Percentiles rank a stretch among this genome's conserved stretches.
Conservation (phyloP, 2,888 invertebrate species). For the Leucozona laternaria region DNA sequence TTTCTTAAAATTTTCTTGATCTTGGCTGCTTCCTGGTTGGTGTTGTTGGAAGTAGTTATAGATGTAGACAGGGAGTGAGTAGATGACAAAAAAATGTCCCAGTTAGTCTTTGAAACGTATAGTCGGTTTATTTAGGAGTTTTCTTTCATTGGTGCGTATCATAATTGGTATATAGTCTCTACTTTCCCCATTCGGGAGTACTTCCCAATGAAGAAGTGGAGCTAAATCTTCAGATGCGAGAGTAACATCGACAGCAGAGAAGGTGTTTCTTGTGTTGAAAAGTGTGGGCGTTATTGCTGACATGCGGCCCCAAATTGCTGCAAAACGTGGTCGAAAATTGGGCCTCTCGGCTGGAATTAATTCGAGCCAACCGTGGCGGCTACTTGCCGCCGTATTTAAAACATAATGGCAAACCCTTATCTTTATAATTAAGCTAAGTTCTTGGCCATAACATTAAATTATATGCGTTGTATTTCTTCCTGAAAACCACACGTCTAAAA, state of each 20-base stretch:
- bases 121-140: neutral
- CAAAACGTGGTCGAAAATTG: no score
- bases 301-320: no score
- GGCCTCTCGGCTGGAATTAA: no score
- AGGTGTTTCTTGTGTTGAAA: conserved; percentile 12
- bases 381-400: no score
- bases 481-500: no score
- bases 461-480: no score
- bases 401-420: no score
- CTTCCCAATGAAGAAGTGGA: conserved; percentile 13
- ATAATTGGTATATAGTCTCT: neutral
- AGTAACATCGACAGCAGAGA: conserved; percentile 1
- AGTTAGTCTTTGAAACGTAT: conserved; percentile 24
- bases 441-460: no score
- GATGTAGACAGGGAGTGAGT: neutral
- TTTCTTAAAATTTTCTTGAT: conserved; percentile 1
- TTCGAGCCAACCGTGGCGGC: no score
- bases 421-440: no score
- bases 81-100: neutral
- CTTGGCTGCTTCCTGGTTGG: conserved; percentile 8
- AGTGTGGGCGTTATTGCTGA: neutral
- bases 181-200: neutral
- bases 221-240: conserved; percentile 14
- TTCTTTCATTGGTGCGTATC: neutral
- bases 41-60: neutral